These are phyloP conservation scores for Lobophora halterata DNA, from an alignment of 2,888 invertebrate species.

Conservation along the genomic window DNA sequence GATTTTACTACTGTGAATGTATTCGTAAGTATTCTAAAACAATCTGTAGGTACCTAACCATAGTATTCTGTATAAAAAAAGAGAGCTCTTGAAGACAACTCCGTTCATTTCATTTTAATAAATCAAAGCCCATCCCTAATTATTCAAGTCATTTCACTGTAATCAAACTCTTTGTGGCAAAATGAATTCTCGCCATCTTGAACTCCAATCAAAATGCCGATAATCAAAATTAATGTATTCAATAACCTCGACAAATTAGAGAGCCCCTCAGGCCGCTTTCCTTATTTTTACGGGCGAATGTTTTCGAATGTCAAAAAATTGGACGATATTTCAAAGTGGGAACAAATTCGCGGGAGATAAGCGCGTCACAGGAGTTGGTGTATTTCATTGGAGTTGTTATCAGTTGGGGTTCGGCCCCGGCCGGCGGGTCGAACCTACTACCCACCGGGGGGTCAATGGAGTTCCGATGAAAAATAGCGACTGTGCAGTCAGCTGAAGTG, in stretches of 20 bases:
- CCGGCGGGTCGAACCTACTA: constrained; percentile 14
- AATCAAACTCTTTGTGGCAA: constrained; percentile 15
- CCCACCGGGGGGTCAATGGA: constrained; percentile 23
- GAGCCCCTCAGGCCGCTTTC: constrained; percentile 30
- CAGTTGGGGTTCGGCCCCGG: constrained; percentile 44
- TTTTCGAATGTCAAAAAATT: constrained; percentile 61
- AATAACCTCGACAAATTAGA: constrained; percentile 34
- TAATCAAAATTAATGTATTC: constrained; percentile 36
- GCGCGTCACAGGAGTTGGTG: constrained; percentile 52
- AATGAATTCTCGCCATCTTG: constrained; percentile 23
- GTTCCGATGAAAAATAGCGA: constrained; percentile 27
- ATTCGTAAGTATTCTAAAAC: too few species aligned
- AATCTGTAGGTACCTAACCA: too few species aligned
- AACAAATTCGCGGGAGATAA: constrained; percentile 62
- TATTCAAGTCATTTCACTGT: neutral
- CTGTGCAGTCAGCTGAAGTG: constrained; percentile 23
- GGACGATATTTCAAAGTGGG: constrained; percentile 62
- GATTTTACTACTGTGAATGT: too few species aligned
- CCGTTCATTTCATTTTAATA: too few species aligned
- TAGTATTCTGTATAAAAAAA: too few species aligned
- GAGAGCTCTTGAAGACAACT: too few species aligned
- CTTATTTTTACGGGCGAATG: constrained; percentile 42
- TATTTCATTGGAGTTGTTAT: constrained; percentile 72
- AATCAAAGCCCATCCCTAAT: too few species aligned
- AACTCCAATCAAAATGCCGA: constrained; percentile 32